These are phyloP conservation scores for Holothuria glaberrima DNA, from an alignment of 35 echinoderm and acorn worm species.

Conservation along the genomic window DNA sequence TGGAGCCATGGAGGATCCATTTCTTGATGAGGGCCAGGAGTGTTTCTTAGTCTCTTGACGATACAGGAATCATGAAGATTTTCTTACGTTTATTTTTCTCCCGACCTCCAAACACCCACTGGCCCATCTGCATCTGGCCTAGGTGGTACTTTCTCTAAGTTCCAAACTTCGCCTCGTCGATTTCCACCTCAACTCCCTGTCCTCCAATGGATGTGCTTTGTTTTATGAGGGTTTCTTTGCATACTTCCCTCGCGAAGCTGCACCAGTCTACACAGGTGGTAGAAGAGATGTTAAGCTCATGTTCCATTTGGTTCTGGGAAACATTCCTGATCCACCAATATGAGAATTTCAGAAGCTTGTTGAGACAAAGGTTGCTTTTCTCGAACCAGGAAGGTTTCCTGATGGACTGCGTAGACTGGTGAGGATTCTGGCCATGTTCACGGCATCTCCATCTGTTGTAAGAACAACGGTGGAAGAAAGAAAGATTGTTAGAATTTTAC, in stretches of 20 bases:
- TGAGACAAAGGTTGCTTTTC: background rate
- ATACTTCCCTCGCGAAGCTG: slow-evolving; percentile 18
- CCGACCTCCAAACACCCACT: slow-evolving; percentile 34
- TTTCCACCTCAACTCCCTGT: slow-evolving; percentile 32
- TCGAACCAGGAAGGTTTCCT: slow-evolving; percentile 16
- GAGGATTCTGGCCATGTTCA: background rate
- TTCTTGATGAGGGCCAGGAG: slow-evolving; percentile 23
- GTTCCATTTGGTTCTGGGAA: background rate
- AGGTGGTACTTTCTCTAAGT: slow-evolving; percentile 20
- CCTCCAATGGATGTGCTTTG: slow-evolving; percentile 15
- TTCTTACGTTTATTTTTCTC: background rate
- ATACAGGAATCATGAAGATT: slow-evolving; percentile 35
- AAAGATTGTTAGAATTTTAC: no score
- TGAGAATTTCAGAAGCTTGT: background rate
- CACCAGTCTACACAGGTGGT: background rate
- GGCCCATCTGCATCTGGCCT: background rate
- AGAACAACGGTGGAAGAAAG: background rate
- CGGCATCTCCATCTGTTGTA: background rate
- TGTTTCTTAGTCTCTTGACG: background rate
- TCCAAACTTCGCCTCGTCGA: slow-evolving; percentile 40
- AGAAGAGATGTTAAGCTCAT: background rate
- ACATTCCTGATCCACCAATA: background rate
- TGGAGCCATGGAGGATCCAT: slow-evolving; percentile 32
- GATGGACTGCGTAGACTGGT: background rate
- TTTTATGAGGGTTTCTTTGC: background rate